Base-by-base conservation (phyloP, 2,797 vertebrate species). In the Coluber constrictor region DNA sequence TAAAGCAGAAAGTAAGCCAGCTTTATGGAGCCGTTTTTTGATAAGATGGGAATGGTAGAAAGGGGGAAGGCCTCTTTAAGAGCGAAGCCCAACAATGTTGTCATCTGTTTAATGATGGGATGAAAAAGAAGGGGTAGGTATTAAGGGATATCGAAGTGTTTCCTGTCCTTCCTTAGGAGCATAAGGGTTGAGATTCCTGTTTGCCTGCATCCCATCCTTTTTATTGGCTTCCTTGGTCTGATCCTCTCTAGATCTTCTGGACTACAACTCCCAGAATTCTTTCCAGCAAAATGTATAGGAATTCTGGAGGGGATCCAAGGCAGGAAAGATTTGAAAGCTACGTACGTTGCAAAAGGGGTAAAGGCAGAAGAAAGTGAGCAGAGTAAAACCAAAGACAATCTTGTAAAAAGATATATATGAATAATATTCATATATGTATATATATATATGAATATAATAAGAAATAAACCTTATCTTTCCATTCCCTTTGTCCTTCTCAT, bases 321-420 rank as follows among this genome's bases (percentile, higher is more conserved):
- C 43, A 25, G 74, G 11, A 25, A 47, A 83, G 20, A 47, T 83
- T 55, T n/a, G 70, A 87, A 54, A 29, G 63, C 25, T 20, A 37
- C 23, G 66, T 83, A 89, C 16, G 66, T 93, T 83, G 86, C 23
- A 18, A 20, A 55, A 56, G 66, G 56, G 25, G 27, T 61, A 66
- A 89, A 93, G 70, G 59, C 25, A 86, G 29, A 87, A 66, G 70
- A 29, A n/a, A 32, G 56, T 10, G 25, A 18, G 29, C 37, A 0
- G 54, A 37, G 66, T 23, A 57, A 43, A 91, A 79, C 90, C 86
- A 93, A 93, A 87, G 90, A 90, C 51, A 55, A 63, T 60, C 12
- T 56, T 91, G 87, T 91, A 91, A 90, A 92, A 86, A 43, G 56
- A 83, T 43, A 83, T 79, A 20, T 70, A 32, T 70, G n/a, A 43